Evolutionary conservation across 2,797 vertebrate genomes (phyloP), one percentile per base, ranked within the genome.

Genomic region (Epinephelus malabaricus): DNA sequence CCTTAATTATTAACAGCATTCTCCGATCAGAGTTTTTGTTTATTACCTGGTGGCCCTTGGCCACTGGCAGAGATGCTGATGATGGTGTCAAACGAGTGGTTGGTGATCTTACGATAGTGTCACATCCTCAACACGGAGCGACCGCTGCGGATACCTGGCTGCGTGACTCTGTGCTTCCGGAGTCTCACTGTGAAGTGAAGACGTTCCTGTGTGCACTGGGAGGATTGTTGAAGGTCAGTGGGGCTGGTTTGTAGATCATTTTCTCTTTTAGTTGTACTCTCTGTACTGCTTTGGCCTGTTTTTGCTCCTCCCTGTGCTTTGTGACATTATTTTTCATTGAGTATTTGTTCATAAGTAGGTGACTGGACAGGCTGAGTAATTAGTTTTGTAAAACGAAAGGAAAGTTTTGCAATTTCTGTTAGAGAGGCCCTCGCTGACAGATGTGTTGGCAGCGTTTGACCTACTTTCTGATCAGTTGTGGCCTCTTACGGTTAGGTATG

Each of bases 11-110:
- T 96, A 89, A 96, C 81, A 2, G 54, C 82, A 85, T 87, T 92
- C 92, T 94, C 89, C 90, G 56, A 93, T 94, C 92, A 78, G 92
- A 92, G 93, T 90, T 95, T 95, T 96, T 95, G 95, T 94, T 94
- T 94, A 95, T 95, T 93, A 90, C 78, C 90, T 69, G 79, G 54
- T 68, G 86, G 87, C 67, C 84, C 70, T 86, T 82, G 76, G 85
- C 72, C 81, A 86, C 69, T 55, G 76, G 86, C 85, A 38, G 73
- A 78, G 88, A 91, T 87, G 89, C 78, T 59, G 73, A 61, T 30
- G 85, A 83, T 82, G 91, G 85, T 91, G 91, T 93, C 86, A 90
- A 91, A 83, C 79, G 59, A 83, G 84, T 64, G 85, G 70, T 81
- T 46, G 76, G 81, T 87, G 87, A 89, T 89, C 89, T 84, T 75